Evolutionary conservation across 1,140 invertebrate species (phyloP), one percentile per base, ranked within the genome.

Genomic region (Heliconius nattereri): DNA sequence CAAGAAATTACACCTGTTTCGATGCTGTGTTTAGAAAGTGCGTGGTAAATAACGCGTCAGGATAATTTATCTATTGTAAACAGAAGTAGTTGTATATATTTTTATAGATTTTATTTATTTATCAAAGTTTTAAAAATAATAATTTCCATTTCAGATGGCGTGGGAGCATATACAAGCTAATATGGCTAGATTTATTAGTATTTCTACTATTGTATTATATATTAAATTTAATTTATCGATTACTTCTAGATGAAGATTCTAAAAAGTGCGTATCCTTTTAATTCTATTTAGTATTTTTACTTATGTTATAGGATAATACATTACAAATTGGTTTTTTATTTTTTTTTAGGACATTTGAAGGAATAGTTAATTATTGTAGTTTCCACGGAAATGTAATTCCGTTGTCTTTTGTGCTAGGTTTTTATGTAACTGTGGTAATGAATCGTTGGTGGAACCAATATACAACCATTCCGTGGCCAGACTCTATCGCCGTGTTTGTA

Each of bases 121-220:
- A 23, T 23, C 19, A 57, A n/a, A n/a, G 54, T 57, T n/a, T 57
- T 23, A 3, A 57, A 57, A 57, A 9, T 57, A 57, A 23, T 23
- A 1, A 72, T 80, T 76, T 85, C 87, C 84, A 83, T 96, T 97
- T 87, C 96, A 98, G 98, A 96, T 99, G 98, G 98, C 96, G 97
- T 85, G 98, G 98, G 60, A 99, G 98, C 87, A 98, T 99, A 75
- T 99, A 99, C 96, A 99, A 99, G 95, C 95, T 99, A 85, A 97
- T 99, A 78, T 99, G 98, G 97, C 95, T 98, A 81, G 98, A 99
- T 95, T 95, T 99, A 29, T 86, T 98, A 81, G 96, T 97, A 13
- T 99, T 98, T 91, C 94, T 98, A 85, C 87, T 96, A 75, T 88
- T 97, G 73, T 99, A 98, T 95, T 98, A 97, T 90, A 87, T 95